Evolutionary conservation across 2,113 vertebrate species (phyloP), one percentile per base, ranked within the genome.

Genomic region (Chloropsis cyanopogon): DNA sequence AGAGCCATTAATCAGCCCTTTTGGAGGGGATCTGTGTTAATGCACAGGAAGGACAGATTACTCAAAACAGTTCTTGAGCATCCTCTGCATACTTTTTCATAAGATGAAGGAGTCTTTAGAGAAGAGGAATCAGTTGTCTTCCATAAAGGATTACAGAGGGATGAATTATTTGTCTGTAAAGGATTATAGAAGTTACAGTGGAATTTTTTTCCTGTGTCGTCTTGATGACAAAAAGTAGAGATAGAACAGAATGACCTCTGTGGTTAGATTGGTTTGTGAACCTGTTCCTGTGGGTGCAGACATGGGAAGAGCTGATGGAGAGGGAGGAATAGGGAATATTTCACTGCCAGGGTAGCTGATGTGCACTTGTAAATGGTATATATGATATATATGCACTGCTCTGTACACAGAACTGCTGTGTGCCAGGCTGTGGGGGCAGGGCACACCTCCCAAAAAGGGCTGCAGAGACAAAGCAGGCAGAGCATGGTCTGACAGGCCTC

Each of bases 341-440:
- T 63, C 44, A 47, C 24, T 52, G 59, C n/a, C 60, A 39, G 3
- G 35, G n/a, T 66, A 35, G 77, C 47, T 91, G 23, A 39, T 31
- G 81, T 94, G 92, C 95, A 90, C 96, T 96, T 60, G 70, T 85
- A 94, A 89, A 92, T 75, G 54, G 2, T 79, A 35, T 42, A 33
- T 92, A 28, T 86, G 64, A 53, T 53, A 77, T 92, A 80, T 72
- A 57, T 53, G 73, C 49, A 39, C 69, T 76, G 88, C 88, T 89
- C 24, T 64, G 54, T 72, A 33, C 23, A 15, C 17, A 42, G 49
- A 85, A 52, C 39, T 64, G 80, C 86, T 89, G 7, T 26, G 7
- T 86, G 44, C 50, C 70, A 68, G 29, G 42, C 72, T 88, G 83
- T 26, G n/a, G 61, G 42, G 77, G 56, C 57, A 54, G 56, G 75